These are phyloP conservation scores for Pipa parva DNA, from an alignment of 2,113 vertebrate genomes.

Conservation along the genomic window DNA sequence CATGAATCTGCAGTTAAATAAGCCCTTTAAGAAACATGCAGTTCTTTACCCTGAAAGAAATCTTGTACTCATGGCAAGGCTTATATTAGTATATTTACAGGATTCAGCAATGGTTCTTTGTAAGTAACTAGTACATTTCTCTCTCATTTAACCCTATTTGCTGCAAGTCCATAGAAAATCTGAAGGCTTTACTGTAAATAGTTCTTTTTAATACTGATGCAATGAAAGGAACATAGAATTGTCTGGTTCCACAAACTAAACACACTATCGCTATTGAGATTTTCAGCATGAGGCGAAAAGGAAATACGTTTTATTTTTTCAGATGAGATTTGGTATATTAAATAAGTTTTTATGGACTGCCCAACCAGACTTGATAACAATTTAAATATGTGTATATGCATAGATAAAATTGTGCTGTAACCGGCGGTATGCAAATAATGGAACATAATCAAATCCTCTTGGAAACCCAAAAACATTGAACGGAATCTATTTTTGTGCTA, in stretches of 20 bases:
- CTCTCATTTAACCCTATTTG: too few species aligned
- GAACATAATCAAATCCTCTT: conserved; percentile 55
- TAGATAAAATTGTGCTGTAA: conserved; percentile 3
- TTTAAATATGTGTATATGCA: not conserved
- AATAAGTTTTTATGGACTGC: not conserved
- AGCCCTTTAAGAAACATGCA: not conserved
- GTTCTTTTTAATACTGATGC: too few species aligned
- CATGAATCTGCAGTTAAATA: not conserved
- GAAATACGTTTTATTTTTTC: conserved; percentile 10
- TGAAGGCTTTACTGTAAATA: not conserved
- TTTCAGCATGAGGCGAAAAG: not conserved
- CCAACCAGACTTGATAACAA: not conserved
- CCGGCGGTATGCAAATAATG: conserved; percentile 41
- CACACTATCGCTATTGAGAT: conserved; percentile 13
- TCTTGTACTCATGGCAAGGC: not conserved
- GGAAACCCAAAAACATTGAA: conserved; percentile 60
- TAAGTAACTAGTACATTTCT: not conserved
- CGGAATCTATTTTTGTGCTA: conserved; percentile 63
- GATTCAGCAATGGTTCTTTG: not conserved
- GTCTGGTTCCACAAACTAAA: not conserved
- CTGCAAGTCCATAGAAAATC: too few species aligned
- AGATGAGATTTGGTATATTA: conserved; percentile 7
- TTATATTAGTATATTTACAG: not conserved
- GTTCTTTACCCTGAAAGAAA: not conserved
- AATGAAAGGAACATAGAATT: not conserved